These are phyloP conservation scores for Villa cingulata DNA, from an alignment of 2,888 invertebrate genomes.

Conservation along the genomic window DNA sequence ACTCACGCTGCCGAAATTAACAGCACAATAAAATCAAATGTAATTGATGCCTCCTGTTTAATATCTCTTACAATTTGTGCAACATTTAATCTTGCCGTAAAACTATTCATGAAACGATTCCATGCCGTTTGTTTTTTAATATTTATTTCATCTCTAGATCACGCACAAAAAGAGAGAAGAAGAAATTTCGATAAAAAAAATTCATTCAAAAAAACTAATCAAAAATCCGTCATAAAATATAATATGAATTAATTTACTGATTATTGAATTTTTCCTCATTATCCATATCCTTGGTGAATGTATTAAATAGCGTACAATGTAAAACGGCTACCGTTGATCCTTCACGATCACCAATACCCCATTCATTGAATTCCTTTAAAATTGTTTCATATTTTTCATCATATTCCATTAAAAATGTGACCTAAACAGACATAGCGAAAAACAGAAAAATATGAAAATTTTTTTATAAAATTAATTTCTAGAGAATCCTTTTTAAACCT, in stretches of 20 bases:
- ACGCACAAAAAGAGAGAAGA: too few species aligned
- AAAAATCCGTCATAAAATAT: background rate
- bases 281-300: conserved; percentile 15
- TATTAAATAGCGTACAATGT: conserved; percentile 44
- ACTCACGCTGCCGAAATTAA: conserved; percentile 53
- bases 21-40: conserved; percentile 62
- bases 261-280: background rate
- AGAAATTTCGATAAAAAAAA: too few species aligned
- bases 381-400: conserved; percentile 46
- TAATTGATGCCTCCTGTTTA: conserved; percentile 50
- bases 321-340: conserved; percentile 47
- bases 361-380: conserved; percentile 42
- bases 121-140: conserved; percentile 35
- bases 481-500: conserved; percentile 25
- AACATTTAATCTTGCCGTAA: conserved; percentile 51
- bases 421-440: conserved; percentile 17
- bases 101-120: conserved; percentile 50
- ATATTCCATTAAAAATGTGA: conserved; percentile 46
- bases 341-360: conserved; percentile 46
- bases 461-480: background rate
- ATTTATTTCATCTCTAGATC: background rate
- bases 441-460: background rate
- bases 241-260: background rate
- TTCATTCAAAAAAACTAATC: too few species aligned
- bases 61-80: conserved; percentile 59